Evolutionary conservation across 2,113 vertebrate genomes (phyloP).

Genomic region (Alexandromys fortis): DNA sequence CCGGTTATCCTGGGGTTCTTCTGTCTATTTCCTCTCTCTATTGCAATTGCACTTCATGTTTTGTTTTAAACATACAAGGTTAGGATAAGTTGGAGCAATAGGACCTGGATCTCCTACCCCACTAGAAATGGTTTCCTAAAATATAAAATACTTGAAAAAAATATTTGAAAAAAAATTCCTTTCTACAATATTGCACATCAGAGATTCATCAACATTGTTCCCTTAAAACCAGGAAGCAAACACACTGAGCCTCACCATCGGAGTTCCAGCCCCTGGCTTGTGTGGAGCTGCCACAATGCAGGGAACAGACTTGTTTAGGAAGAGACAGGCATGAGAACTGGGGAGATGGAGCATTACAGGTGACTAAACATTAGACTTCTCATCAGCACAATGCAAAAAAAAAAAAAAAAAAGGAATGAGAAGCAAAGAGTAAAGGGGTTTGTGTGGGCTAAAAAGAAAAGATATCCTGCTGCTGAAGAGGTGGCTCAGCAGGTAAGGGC

Average conservation of each 20-base stretch:
- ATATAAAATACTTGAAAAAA: background rate
- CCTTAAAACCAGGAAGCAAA: background rate
- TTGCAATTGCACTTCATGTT: background rate
- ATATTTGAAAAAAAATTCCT: background rate
- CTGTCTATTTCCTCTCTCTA: background rate
- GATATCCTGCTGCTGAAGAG: background rate
- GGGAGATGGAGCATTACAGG: background rate
- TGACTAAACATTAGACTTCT: background rate
- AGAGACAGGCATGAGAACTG: background rate
- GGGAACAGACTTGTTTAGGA: no score
- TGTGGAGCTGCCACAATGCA: background rate
- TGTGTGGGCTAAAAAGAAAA: background rate
- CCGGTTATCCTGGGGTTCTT: background rate
- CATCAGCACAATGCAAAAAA: background rate
- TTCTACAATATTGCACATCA: background rate
- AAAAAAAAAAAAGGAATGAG: background rate
- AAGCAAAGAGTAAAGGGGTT: background rate
- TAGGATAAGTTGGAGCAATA: background rate
- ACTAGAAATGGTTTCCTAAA: background rate
- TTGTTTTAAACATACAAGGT: background rate
- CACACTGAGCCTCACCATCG: no score
- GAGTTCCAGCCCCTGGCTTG: background rate
- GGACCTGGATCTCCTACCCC: background rate
- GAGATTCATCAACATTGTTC: background rate
- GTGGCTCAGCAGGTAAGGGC: background rate